Percentiles rank a stretch among this genome's conserved stretches.
phyloP scores from a whole-genome alignment of 2,888 invertebrate species.

The Eubasilissa splendida region DNA sequence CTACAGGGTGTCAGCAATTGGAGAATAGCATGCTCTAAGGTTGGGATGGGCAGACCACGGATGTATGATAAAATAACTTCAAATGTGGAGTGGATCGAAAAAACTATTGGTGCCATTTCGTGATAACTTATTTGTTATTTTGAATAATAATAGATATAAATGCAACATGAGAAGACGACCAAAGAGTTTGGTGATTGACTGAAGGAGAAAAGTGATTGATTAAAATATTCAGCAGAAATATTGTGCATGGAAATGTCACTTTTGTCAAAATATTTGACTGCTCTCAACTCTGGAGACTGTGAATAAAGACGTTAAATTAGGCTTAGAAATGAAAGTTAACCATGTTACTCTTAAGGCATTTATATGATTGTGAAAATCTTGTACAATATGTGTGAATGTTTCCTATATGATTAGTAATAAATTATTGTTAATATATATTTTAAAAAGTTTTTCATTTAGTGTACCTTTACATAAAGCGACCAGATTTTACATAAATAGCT shows the following conservation, averaged over 20 bases:
- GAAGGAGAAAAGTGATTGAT: conserved; percentile 17
- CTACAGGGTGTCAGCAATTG: conserved; percentile 87
- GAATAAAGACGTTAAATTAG: conserved; percentile 25
- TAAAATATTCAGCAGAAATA: not conserved
- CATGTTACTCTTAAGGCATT: conserved; percentile 37
- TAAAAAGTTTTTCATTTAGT: too few species aligned
- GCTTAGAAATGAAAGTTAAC: conserved; percentile 35
- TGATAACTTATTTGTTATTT: conserved; percentile 25
- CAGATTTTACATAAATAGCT: too few species aligned
- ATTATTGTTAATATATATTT: conserved; percentile 26
- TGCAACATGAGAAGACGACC: conserved; percentile 17
- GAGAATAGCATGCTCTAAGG: conserved; percentile 88
- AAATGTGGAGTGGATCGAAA: conserved; percentile 88
- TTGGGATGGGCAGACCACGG: conserved; percentile 83
- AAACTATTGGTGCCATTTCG: conserved; percentile 75
- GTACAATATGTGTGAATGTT: conserved; percentile 21
- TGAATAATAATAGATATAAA: not conserved
- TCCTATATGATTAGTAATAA: conserved; percentile 30
- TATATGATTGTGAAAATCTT: conserved; percentile 26
- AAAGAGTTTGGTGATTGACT: conserved; percentile 43
- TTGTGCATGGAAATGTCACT: not conserved
- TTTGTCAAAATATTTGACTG: not conserved
- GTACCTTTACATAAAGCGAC: too few species aligned
- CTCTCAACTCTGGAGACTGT: conserved; percentile 20
- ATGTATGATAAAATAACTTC: conserved; percentile 88